phyloP scores from a whole-genome alignment of 2,797 vertebrate genomes.

The Galago senegalensis region DNA sequence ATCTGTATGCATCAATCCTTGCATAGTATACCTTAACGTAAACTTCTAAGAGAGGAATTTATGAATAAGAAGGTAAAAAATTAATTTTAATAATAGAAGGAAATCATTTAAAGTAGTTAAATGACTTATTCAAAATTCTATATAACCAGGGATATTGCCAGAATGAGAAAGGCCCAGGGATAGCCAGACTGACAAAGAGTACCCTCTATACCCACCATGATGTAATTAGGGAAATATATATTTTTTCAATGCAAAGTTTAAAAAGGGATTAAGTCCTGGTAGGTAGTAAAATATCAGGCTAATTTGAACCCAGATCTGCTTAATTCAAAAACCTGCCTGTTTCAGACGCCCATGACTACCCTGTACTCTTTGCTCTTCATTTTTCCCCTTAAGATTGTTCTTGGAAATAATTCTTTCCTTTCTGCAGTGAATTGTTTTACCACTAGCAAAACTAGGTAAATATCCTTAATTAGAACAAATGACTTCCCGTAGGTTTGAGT shows the following conservation, averaged over 20 bases:
- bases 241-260: not conserved
- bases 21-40: not conserved
- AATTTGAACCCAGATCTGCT: not conserved
- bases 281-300: not conserved
- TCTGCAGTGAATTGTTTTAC: not conserved
- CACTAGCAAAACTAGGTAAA: constrained; percentile 28
- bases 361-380: not conserved
- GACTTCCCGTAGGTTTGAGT: not conserved
- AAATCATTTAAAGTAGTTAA: not conserved
- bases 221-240: not conserved
- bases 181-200: constrained; percentile 15
- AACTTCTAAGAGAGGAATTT: not conserved
- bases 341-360: not conserved
- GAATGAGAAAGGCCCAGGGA: not conserved
- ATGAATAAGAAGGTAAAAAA: not conserved
- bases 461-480: not conserved
- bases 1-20: not conserved
- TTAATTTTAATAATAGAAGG: constrained; percentile 24
- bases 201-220: not conserved
- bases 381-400: not conserved
- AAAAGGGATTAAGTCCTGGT: not conserved
- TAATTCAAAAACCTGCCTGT: not conserved
- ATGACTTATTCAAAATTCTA: constrained; percentile 23
- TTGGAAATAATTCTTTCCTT: constrained; percentile 57
- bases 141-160: not conserved